Evolutionary conservation across 1,140 invertebrate species (phyloP).

Genomic region (Ostrea denselamellosa): DNA sequence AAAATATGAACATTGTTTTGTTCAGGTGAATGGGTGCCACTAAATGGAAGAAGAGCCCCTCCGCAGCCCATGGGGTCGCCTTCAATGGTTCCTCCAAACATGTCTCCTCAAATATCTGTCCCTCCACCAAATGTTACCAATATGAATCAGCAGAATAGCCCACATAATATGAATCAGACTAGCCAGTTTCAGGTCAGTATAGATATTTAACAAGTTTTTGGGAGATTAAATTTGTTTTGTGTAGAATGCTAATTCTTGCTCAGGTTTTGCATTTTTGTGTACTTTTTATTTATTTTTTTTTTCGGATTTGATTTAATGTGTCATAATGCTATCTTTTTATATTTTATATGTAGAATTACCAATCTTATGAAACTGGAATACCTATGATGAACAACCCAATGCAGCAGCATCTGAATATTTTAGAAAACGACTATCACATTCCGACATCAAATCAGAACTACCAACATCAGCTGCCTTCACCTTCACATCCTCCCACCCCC

Average conservation of each 20-base stretch:
- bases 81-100: neutral
- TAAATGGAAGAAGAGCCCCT: constrained; percentile 51
- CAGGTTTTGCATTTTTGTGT: neutral
- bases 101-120: constrained; percentile 21
- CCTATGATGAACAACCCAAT: constrained; percentile 41
- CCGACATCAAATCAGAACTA: constrained; percentile 9
- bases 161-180: constrained; percentile 39
- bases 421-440: constrained; percentile 37
- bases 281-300: no score
- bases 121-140: neutral
- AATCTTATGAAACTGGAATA: constrained; percentile 48
- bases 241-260: neutral
- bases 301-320: neutral
- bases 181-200: constrained; percentile 49
- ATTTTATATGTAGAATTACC: constrained; percentile 47
- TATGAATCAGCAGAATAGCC: neutral
- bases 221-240: neutral
- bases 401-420: neutral
- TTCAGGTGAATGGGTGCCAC: constrained; percentile 74
- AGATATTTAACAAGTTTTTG: neutral
- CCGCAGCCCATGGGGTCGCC: constrained; percentile 4
- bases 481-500: neutral
- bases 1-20: neutral
- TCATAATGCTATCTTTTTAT: neutral
- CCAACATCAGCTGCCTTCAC: neutral